Percentiles rank a stretch among this genome's conserved stretches.
These are phyloP conservation scores for Anhinga anhinga DNA, from an alignment of 2,113 vertebrate species.

Conservation along the genomic window DNA sequence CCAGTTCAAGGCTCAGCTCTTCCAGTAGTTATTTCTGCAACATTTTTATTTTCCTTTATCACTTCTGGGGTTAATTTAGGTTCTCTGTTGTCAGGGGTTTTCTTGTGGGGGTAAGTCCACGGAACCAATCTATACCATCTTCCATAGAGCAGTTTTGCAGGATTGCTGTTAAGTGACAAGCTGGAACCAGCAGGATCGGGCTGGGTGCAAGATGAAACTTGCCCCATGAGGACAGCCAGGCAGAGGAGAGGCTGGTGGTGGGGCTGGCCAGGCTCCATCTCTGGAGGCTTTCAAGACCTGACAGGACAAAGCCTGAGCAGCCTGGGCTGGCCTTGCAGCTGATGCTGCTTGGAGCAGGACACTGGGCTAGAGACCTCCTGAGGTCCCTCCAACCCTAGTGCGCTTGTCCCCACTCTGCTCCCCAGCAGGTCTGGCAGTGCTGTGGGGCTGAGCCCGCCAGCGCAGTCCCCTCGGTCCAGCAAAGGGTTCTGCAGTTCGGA, in stretches of 20 bases:
- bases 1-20: not conserved
- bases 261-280: not conserved
- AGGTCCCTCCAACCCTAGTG: not conserved
- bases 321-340: not conserved
- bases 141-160: not conserved
- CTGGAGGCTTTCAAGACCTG: not conserved
- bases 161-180: not conserved
- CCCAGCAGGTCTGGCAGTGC: not conserved
- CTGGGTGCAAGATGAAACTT: not conserved
- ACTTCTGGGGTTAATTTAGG: not conserved
- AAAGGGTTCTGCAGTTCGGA: not conserved
- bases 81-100: not conserved
- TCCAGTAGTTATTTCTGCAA: not conserved
- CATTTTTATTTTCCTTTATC: not conserved
- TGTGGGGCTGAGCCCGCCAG: not conserved
- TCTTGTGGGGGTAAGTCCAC: not conserved
- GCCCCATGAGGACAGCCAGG: not conserved
- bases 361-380: not conserved
- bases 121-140: not conserved
- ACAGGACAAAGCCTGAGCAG: not conserved
- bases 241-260: not conserved
- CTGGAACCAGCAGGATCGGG: not conserved
- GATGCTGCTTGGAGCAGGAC: not conserved
- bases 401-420: not conserved
- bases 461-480: not conserved